These are phyloP conservation scores for Biston betularia DNA, from an alignment of 2,888 invertebrate genomes.

Conservation along the genomic window DNA sequence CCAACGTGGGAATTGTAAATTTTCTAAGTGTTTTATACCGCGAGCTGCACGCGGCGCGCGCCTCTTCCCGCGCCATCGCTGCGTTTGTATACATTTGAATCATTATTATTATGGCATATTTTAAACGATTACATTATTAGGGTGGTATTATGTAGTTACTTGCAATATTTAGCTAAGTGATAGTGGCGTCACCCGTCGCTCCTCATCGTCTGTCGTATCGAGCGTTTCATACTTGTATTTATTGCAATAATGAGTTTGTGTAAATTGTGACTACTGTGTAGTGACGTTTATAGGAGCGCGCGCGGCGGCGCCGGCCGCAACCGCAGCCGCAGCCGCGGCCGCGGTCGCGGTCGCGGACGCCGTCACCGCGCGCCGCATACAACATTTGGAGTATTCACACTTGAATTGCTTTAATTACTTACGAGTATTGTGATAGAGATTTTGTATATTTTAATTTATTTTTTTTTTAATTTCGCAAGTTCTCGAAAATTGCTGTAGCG, in stretches of 20 bases:
- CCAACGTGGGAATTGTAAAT: slow-evolving; percentile 80
- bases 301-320: slow-evolving; percentile 11
- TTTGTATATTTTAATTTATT: slow-evolving; percentile 87
- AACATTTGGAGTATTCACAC: slow-evolving; percentile 85
- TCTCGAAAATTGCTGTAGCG: slow-evolving; percentile 79
- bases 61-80: slow-evolving; percentile 62
- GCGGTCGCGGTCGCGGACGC: slow-evolving; percentile 25
- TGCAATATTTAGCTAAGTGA: slow-evolving; percentile 80
- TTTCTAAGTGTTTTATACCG: slow-evolving; percentile 85
- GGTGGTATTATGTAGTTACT: slow-evolving; percentile 78
- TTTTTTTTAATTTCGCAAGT: slow-evolving; percentile 83
- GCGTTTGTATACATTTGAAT: slow-evolving; percentile 72
- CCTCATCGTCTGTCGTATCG: slow-evolving; percentile 32
- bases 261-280: slow-evolving; percentile 73
- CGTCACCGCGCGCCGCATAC: slow-evolving; percentile 53
- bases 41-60: slow-evolving; percentile 10
- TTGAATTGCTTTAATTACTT: slow-evolving; percentile 86
- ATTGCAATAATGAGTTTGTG: slow-evolving; percentile 65
- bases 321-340: slow-evolving; percentile 1
- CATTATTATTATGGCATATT: slow-evolving; percentile 65
- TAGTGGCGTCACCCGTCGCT: slow-evolving; percentile 67
- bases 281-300: slow-evolving; percentile 57
- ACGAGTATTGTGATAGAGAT: slow-evolving; percentile 87
- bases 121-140: slow-evolving; percentile 72
- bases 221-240: slow-evolving; percentile 66